Evolutionary conservation across 2,113 vertebrate species (phyloP).

Genomic region (Riparia riparia): DNA sequence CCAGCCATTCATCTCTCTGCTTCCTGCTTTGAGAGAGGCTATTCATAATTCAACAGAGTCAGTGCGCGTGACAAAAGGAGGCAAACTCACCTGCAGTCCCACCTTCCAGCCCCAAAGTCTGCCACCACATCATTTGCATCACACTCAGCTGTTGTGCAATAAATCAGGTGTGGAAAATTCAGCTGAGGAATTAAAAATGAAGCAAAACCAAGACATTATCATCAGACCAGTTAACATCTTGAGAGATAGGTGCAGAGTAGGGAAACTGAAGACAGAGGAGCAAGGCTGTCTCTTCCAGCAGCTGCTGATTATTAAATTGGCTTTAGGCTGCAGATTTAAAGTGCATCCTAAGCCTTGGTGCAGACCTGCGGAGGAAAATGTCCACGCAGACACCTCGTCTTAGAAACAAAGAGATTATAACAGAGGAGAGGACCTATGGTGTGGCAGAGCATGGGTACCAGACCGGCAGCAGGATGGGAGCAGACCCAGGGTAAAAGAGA

Average conservation of each 20-base stretch:
- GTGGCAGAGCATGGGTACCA: background rate
- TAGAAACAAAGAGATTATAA: background rate
- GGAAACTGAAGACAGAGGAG: background rate
- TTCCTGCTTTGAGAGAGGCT: background rate
- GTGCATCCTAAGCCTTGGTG: background rate
- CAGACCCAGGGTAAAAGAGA: background rate
- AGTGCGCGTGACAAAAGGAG: background rate
- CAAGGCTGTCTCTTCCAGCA: background rate
- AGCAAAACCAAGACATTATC: background rate
- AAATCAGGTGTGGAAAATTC: background rate
- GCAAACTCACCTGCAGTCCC: rapidly evolving
- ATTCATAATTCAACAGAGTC: background rate
- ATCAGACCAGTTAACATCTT: background rate
- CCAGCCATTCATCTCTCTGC: background rate
- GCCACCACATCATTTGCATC: background rate
- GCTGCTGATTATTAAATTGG: background rate
- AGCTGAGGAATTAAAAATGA: background rate
- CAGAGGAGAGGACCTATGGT: background rate
- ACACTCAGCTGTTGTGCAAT: background rate
- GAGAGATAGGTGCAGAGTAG: background rate
- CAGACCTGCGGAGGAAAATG: background rate
- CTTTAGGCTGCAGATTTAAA: background rate
- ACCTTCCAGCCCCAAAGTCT: background rate
- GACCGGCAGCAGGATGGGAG: background rate
- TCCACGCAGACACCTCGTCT: background rate